Base-by-base conservation (phyloP, 2,888 invertebrate genomes). In the Incurvaria masculella region DNA sequence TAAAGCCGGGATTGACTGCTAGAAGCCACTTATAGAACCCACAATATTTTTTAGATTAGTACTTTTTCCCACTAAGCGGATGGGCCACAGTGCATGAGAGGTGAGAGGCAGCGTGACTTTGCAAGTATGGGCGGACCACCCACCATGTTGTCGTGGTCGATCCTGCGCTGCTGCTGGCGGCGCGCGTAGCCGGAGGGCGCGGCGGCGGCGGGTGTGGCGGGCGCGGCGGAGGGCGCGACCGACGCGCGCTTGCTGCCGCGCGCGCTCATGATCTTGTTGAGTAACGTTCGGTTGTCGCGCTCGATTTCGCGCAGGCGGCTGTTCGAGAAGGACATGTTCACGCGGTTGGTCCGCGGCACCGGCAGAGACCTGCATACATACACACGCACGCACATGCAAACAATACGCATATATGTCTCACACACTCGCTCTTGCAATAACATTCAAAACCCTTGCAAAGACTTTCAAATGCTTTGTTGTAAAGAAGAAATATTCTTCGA, bases 221-320 rank as follows among this genome's bases (percentile, higher is more conserved):
- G 57, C 51, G 58, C 61, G 4, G 68, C 66, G 2, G 58, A 54
- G 0, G 61, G 20, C 1, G 76, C 68, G 51, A 72, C 67, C 48
- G 73, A 65, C 11, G 72, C 66, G 59, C 69, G 70, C 46, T 56
- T 61, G 2, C 52, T 56, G 53, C 72, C 72, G n/a, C 73, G 62
- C 1, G 71, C 80, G 45, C 72, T 71, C 48, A 83, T 60, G 52
- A 84, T 83, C 64, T 82, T 84, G 38, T 72, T 69, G 10, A 84
- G 60, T 2, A 84, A 63, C 10, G 83, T 83, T 54, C 81, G 75
- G 58, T 84, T 84, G 57, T 83, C 81, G 1, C 84, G 67, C 54
- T 84, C 82, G 16, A 84, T 84, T 57, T 83, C 83, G 0, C 83
- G 69, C 45, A 83, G 65, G 3, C 82, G 69, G n/a, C 80, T 80